phyloP scores from a whole-genome alignment of 2,888 invertebrate species.

The Tiliacea citrago region DNA sequence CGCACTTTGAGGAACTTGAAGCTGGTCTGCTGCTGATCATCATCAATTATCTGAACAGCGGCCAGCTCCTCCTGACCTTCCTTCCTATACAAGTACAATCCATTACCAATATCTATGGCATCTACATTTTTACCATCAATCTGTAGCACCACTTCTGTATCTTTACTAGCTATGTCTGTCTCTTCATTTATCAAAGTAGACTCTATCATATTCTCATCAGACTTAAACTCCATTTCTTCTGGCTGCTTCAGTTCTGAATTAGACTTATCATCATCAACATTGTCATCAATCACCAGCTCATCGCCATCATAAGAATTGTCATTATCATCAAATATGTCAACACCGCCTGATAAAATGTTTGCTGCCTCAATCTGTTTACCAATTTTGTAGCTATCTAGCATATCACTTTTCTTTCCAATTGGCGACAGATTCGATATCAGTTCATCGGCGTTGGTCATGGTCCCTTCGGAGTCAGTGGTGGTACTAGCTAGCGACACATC shows the following conservation, averaged over 20 bases:
- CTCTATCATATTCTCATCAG: constrained; percentile 70
- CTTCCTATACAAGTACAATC: constrained; percentile 86
- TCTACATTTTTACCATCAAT: constrained; percentile 88
- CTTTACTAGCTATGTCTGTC: constrained; percentile 78
- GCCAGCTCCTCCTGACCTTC: constrained; percentile 85
- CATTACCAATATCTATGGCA: constrained; percentile 88
- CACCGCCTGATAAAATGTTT: constrained; percentile 87
- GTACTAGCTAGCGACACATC: constrained; percentile 76
- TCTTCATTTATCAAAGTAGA: constrained; percentile 72
- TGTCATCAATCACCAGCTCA: constrained; percentile 88
- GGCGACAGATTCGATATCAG: constrained; percentile 83
- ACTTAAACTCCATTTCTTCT: constrained; percentile 70
- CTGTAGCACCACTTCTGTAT: constrained; percentile 86
- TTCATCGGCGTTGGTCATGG: constrained; percentile 74
- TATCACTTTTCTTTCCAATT: constrained; percentile 81
- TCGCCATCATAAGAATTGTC: constrained; percentile 89
- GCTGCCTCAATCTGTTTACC: constrained; percentile 88
- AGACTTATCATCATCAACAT: constrained; percentile 82
- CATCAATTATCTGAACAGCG: constrained; percentile 86
- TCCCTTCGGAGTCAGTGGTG: constrained; percentile 72
- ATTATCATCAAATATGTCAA: constrained; percentile 88
- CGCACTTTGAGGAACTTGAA: constrained; percentile 89
- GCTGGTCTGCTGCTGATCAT: constrained; percentile 81
- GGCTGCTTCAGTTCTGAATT: constrained; percentile 70
- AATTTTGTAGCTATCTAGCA: constrained; percentile 83